Evolutionary conservation across 2,797 vertebrate species (phyloP).

Genomic region (Brachymystax lenok): DNA sequence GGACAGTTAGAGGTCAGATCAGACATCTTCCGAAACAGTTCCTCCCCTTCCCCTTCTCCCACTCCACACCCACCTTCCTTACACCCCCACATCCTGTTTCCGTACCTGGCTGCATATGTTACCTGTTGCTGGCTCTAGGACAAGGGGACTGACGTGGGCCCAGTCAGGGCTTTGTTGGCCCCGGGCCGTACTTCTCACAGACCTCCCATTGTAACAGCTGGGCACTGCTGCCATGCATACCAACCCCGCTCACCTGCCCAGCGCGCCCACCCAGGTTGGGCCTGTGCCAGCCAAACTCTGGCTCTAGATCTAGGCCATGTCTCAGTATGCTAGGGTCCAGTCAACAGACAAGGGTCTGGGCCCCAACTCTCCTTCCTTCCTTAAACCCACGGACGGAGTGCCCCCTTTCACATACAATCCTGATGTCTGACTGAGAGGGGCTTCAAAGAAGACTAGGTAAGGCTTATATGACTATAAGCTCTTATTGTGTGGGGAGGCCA

Average conservation of each 20-base stretch:
- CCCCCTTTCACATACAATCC: constrained; percentile 45
- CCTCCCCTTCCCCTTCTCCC: neutral
- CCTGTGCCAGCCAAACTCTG: constrained; percentile 24
- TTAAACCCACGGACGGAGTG: constrained; percentile 41
- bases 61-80: neutral
- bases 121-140: constrained; percentile 12
- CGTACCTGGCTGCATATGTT: neutral
- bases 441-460: constrained; percentile 29
- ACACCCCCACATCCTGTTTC: constrained; percentile 4
- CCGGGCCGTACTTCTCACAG: constrained; percentile 28
- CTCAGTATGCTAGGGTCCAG: constrained; percentile 28
- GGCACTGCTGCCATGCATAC: constrained; percentile 18
- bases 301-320: constrained; percentile 21
- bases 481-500: constrained; percentile 14
- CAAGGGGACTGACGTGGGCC: constrained; percentile 14
- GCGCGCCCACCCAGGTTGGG: constrained; percentile 28
- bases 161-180: constrained; percentile 19
- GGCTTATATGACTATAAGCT: constrained; percentile 27
- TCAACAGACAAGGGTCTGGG: constrained; percentile 14
- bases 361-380: constrained; percentile 28
- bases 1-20: constrained; percentile 1
- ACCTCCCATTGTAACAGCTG: constrained; percentile 34
- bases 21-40: neutral
- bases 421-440: constrained; percentile 32
- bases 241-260: constrained; percentile 10